These are phyloP conservation scores for Tauraco erythrolophus DNA, from an alignment of 2,113 vertebrate species.

Conservation along the genomic window DNA sequence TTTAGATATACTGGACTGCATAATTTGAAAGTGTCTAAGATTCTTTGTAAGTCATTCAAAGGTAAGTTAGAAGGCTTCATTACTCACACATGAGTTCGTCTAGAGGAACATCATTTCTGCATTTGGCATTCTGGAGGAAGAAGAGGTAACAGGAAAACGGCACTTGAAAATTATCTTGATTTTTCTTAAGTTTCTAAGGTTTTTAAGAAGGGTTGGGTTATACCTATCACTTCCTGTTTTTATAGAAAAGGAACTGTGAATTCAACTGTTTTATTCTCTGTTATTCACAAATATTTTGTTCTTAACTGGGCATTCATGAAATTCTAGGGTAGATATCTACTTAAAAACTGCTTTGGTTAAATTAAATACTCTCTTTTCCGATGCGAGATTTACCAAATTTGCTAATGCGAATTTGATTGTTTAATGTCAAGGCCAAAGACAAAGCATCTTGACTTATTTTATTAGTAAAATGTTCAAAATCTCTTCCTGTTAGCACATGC, in stretches of 20 bases:
- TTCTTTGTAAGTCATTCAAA: conserved; percentile 7
- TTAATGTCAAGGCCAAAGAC: not conserved
- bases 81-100: not conserved
- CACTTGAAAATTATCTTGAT: not conserved
- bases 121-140: not conserved
- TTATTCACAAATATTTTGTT: not conserved
- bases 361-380: not conserved
- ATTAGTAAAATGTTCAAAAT: not conserved
- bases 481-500: not conserved
- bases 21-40: not conserved
- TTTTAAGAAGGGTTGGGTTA: not conserved
- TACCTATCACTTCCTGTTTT: not conserved
- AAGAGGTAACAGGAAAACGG: not conserved
- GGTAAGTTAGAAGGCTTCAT: not conserved
- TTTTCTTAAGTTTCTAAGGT: not conserved
- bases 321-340: not conserved
- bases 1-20: not conserved
- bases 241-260: not conserved
- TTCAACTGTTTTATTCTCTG: not conserved
- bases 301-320: not conserved
- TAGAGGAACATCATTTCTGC: not conserved
- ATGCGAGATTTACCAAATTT: not conserved
- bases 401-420: not conserved
- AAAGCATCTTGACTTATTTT: not conserved
- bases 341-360: not conserved